Percentiles rank a stretch among this genome's conserved stretches.
Evolutionary conservation across 92 coral and sea anemone species (phyloP).

Genomic region (Virgularia gustaviana): DNA sequence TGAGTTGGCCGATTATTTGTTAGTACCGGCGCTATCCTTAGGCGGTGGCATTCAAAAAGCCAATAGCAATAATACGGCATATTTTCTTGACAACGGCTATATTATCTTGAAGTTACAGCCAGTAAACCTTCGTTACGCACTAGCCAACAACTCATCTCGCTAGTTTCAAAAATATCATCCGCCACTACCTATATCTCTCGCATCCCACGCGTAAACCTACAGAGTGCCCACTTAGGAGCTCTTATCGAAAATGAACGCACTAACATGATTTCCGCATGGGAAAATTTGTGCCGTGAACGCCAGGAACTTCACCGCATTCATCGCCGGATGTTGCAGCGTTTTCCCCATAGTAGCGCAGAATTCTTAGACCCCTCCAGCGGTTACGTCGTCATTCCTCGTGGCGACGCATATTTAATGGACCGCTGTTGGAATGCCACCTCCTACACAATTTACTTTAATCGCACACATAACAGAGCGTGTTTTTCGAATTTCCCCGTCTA

Average conservation of each 20-base stretch:
- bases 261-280: constrained; percentile 10
- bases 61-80: no score
- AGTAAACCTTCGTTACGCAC: no score
- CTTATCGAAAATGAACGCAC: constrained; percentile 15
- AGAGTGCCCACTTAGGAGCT: constrained; percentile 5
- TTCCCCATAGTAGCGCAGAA: constrained; percentile 7
- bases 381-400: not conserved
- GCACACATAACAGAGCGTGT: no score
- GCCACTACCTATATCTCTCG: no score
- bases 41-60: no score
- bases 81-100: no score
- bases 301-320: not conserved
- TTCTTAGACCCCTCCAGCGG: not conserved
- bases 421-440: not conserved
- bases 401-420: not conserved
- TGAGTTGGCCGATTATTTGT: no score
- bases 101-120: no score
- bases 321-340: not conserved
- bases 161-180: no score
- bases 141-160: no score
- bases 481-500: no score
- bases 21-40: no score
- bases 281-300: constrained; percentile 3
- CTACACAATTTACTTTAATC: not conserved
- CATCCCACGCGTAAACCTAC: not conserved